Base-by-base conservation (phyloP, 2,888 invertebrate genomes). In the Gandaritis pyraliata region DNA sequence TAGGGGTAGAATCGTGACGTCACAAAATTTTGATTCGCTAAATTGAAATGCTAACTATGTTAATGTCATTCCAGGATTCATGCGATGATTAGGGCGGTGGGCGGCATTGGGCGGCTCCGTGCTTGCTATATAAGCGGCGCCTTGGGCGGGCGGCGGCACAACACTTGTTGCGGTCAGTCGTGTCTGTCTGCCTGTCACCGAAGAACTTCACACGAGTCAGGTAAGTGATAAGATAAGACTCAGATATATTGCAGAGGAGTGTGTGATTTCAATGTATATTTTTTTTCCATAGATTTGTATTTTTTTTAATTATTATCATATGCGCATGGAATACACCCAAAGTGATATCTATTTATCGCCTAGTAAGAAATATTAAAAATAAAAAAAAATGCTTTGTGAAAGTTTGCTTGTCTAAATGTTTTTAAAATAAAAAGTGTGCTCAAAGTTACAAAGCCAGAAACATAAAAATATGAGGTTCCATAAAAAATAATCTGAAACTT, bases 21-120 rank as follows among this genome's bases (percentile, higher is more conserved):
- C 62, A 65, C 64, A 15, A 59, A 83, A 84, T 83, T 83, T 81
- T 80, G 80, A 83, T 85, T 80, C 75, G 77, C 76, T 68, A 86
- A 85, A 88, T 88, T 86, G 82, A 78, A 88, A 85, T 86, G 84
- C 83, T 86, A 89, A 89, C 82, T 84, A 84, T 83, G 83, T 88
- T 88, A 88, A 82, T 77, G 74, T 80, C 76, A 78, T 80, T 78
- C 78, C 79, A 76, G 81, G 75, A 77, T 80, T 79, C 78, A 77
- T 68, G 76, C 61, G 75, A 72, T 78, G 84, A 83, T 83, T 82
- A 85, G 76, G 76, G 81, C 86, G 86, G 86, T 88, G 90, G 88
- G 91, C 84, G 89, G 84, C 77, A 73, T 73, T 77, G 78, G 83
- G 73, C 81, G 77, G 81, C 80, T 75, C 72, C 75, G 57, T 58